Evolutionary conservation across 2,888 invertebrate species (phyloP), one percentile per base, ranked within the genome.

Genomic region (Habroteleia sp.): DNA sequence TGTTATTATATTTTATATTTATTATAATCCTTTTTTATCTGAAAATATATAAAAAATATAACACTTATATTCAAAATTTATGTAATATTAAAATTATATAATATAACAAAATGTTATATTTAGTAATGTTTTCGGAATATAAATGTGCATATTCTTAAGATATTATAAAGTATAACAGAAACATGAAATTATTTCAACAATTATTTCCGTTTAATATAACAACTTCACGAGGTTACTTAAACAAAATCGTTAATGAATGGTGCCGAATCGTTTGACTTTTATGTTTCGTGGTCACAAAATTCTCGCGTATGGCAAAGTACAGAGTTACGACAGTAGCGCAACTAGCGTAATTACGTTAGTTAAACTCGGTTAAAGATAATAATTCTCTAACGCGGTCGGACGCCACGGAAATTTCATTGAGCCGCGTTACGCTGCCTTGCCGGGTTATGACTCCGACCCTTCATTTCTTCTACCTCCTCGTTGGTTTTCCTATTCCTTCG

Each of bases 321-420:
- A 10, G 41, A 39, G 37, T 13, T 33, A 42, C 35, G 17, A 13
- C 35, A 42, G 69, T 33, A 44, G 66, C 54, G 39, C 66, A 73
- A 72, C 58, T 73, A 68, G 52, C 63, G 72, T 76, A 78, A 80
- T 79, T 77, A 58, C 78, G 68, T 81, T 75, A 74, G 78, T 77
- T 76, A 79, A 82, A 79, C 77, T 77, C 66, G 72, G 76, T 81
- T 79, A 78, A 79, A 75, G 78, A 72, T 78, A 79, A 79, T 81
- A 80, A 80, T 80, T 79, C 77, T 69, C 76, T 66, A 77, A 74
- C 76, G 52, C 75, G 71, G 74, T 76, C 66, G 65, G 74, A 72
- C 68, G 73, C 74, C 66, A 68, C 72, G 77, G 63, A 74, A 77
- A 79, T 77, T 77, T 78, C 65, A 65, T 77, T 75, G 68, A 73